Percentiles rank a stretch among this genome's conserved stretches.
These are phyloP conservation scores for Scalopus aquaticus DNA, from an alignment of 2,113 vertebrate species.

Conservation along the genomic window DNA sequence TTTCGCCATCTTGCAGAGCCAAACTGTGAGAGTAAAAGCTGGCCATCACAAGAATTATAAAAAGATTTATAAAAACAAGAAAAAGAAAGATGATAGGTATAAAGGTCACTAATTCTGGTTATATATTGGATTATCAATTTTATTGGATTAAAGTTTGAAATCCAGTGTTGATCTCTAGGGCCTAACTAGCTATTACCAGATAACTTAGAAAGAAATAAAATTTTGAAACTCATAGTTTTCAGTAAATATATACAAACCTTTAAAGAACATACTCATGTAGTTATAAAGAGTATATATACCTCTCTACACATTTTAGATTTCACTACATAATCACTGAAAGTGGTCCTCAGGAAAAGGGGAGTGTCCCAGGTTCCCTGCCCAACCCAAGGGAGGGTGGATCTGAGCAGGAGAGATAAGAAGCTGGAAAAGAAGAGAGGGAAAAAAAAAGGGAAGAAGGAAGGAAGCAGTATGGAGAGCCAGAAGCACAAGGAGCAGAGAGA, in stretches of 20 bases:
- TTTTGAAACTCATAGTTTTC: slow-evolving; percentile 41
- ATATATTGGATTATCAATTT: background rate
- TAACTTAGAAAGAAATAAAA: slow-evolving; percentile 13
- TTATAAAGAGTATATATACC: background rate
- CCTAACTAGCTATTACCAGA: slow-evolving; percentile 16
- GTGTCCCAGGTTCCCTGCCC: too few species aligned
- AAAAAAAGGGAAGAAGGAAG: too few species aligned
- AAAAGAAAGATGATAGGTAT: background rate
- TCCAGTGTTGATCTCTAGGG: slow-evolving; percentile 11
- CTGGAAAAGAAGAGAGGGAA: too few species aligned
- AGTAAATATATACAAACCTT: background rate
- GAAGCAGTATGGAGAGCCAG: too few species aligned
- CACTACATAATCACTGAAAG: background rate
- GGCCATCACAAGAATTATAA: background rate
- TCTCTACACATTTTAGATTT: background rate
- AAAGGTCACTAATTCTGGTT: background rate
- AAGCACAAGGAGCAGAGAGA: too few species aligned
- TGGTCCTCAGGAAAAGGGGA: too few species aligned
- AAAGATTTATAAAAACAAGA: background rate
- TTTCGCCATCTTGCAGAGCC: background rate
- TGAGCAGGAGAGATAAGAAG: too few species aligned
- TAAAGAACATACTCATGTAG: background rate
- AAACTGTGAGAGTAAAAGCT: background rate
- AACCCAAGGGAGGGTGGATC: too few species aligned
- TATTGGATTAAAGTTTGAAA: slow-evolving; percentile 47